Evolutionary conservation across 1,140 invertebrate genomes (phyloP), one percentile per base, ranked within the genome.

Genomic region (Cataglyphis hispanica): DNA sequence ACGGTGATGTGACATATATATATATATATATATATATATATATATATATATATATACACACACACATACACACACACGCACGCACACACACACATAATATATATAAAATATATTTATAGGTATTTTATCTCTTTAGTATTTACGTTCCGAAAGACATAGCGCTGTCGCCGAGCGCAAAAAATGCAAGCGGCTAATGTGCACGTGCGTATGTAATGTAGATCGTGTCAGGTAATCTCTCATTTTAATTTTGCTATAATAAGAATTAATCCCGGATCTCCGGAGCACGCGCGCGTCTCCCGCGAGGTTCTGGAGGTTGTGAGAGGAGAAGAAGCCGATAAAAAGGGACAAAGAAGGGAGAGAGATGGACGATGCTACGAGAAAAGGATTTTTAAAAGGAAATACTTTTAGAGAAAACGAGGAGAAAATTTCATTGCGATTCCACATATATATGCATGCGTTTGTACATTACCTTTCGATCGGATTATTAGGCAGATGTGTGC

Each of bases 41-140:
- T 81, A 81, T 89, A 43, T 46, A 46, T 46, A 43, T 43, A 34
- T 87, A 89, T 89, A 91, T 88, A 31, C 80, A 87, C 85, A 72
- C 85, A 85, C 78, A 88, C 87, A 90, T 84, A 91, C 72, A 87
- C 64, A 88, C 86, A 92, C 91, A 93, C 76, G 86, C 84, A 72
- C 84, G 78, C 78, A 88, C 87, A 90, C 84, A 50, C 16, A 50
- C 5, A 46, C 16, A 46, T 88, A 34, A 93, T 92, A 94, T 92
- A 92, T 92, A 92, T 94, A 92, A 93, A 92, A 93, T 94, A 94
- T 94, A 94, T 94, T 94, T 94, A 94, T 94, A 94, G 89, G 92
- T 92, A 93, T 91, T 93, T 91, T 31, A 31, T 94, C 91, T 80
- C 61, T 92, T 93, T 93, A 93, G 92, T 89, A 91, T 93, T 90